Evolutionary conservation across 2,797 vertebrate species (phyloP), one percentile per base, ranked within the genome.

Genomic region (Enteromius paludinosus): DNA sequence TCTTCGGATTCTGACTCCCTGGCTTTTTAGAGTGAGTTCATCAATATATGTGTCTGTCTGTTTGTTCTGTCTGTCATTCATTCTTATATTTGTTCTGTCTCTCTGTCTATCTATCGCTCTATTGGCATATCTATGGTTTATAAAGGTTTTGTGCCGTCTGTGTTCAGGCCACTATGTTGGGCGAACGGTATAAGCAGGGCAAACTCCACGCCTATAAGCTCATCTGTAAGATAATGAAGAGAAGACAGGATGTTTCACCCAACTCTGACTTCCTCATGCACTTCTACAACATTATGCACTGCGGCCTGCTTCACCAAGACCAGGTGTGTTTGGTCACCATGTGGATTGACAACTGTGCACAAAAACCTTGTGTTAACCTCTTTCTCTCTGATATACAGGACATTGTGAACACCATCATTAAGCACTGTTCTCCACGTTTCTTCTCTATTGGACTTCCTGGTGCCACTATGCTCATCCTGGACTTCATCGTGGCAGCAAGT

Each of bases 271-370:
- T 99, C 91, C 94, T 99, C 87, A 99, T 96, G 73, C 98, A 99
- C 94, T 99, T 99, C 92, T 99, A 98, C 93, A 98, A 98, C 92
- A 99, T 99, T 92, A 99, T 99, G 98, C 98, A 99, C 90, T 97
- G 97, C 86, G 98, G 98, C 86, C 95, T 99, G 83, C 95, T 99
- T 92, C 97, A 99, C 89, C 94, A 96, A 84, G 98, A 99, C 93
- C 98, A 99, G 96, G 98, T 85, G 72, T 80, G 74, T 81, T 64
- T 86, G 47, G 61, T 84, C 52, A n/a, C 47, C 6, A 15, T 38
- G 20, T 35, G 30, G 20, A 7, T 23, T 9, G 30, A 35, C 3
- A 35, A 35, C 1, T 73, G 52, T 73, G 28, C 20, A 62, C 9
- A 65, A n/a, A 71, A 47, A 28, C 1, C 65, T 61, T 30, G 59